A percentile compares a stretch with the other conserved stretches of the same genome.
These are phyloP conservation scores for Epinotia demarniana DNA, from an alignment of 2,888 invertebrate species.

Conservation along the genomic window DNA sequence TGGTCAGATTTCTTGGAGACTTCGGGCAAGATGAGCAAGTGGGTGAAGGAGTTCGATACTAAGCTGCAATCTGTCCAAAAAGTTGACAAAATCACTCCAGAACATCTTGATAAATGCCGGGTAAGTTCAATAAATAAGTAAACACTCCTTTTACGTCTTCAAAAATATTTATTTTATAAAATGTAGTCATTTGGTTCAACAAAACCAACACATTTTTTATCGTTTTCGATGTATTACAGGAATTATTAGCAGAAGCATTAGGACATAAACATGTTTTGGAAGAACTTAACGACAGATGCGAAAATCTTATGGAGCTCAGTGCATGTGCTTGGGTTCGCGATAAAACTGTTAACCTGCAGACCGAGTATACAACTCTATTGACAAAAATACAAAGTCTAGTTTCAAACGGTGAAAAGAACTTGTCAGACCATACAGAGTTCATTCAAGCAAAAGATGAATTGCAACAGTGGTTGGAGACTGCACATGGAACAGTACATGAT, in stretches of 20 bases:
- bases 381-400: slow-evolving; percentile 92
- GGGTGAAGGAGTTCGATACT: slow-evolving; percentile 89
- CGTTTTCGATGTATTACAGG: slow-evolving; percentile 65
- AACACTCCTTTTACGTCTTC: too few species aligned
- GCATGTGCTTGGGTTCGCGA: slow-evolving; percentile 94
- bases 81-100: slow-evolving; percentile 90
- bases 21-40: slow-evolving; percentile 89
- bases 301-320: slow-evolving; percentile 93
- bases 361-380: slow-evolving; percentile 91
- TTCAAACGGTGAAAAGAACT: slow-evolving; percentile 94
- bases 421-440: slow-evolving; percentile 96
- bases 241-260: slow-evolving; percentile 90
- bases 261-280: slow-evolving; percentile 91
- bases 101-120: slow-evolving; percentile 90
- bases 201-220: slow-evolving; percentile 5
- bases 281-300: slow-evolving; percentile 94
- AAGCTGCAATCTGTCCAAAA: slow-evolving; percentile 87
- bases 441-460: slow-evolving; percentile 93
- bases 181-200: too few species aligned
- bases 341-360: slow-evolving; percentile 93
- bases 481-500: slow-evolving; percentile 92
- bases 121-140: slow-evolving; percentile 71
- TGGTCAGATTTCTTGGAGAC: slow-evolving; percentile 93
- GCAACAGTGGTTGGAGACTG: slow-evolving; percentile 92
- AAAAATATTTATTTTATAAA: too few species aligned